phyloP scores from a whole-genome alignment of 2,888 invertebrate genomes.

The Hesperia comma region DNA sequence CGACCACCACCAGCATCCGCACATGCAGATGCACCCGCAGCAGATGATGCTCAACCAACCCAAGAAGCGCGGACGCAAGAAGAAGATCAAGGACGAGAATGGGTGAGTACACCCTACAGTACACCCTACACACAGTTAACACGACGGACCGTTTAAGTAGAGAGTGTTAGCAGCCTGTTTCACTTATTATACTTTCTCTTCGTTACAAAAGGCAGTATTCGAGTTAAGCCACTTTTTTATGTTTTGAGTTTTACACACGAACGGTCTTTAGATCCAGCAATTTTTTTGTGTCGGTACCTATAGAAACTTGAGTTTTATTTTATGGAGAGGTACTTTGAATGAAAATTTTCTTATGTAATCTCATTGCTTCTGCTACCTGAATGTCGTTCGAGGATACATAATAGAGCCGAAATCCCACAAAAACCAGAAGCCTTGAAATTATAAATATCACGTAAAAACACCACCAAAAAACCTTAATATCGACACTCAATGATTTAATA shows the following conservation, averaged over 20 bases:
- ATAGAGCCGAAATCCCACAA: no score
- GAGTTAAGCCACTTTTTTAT: constrained; percentile 2
- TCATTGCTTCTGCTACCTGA: no score
- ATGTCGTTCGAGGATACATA: no score
- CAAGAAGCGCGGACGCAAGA: constrained; percentile 94
- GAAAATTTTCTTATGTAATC: no score
- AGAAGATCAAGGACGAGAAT: constrained; percentile 89
- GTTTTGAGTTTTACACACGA: constrained; percentile 17
- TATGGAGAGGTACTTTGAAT: no score
- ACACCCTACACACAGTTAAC: no score
- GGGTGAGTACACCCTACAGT: constrained; percentile 65
- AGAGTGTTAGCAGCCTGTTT: constrained; percentile 23
- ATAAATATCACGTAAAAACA: no score
- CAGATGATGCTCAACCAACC: constrained; percentile 84
- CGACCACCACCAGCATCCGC: constrained; percentile 56
- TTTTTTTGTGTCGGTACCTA: constrained; percentile 11
- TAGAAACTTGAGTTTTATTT: not conserved
- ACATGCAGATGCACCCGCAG: constrained; percentile 69
- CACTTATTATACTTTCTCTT: constrained; percentile 34
- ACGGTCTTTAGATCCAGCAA: constrained; percentile 14
- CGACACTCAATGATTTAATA: not conserved
- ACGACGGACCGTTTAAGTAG: constrained; percentile 24
- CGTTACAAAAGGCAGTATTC: constrained; percentile 26
- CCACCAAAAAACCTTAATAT: no score
- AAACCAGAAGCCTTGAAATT: no score